Evolutionary conservation across 2,888 invertebrate species (phyloP).

Genomic region (Pollenia amentaria): DNA sequence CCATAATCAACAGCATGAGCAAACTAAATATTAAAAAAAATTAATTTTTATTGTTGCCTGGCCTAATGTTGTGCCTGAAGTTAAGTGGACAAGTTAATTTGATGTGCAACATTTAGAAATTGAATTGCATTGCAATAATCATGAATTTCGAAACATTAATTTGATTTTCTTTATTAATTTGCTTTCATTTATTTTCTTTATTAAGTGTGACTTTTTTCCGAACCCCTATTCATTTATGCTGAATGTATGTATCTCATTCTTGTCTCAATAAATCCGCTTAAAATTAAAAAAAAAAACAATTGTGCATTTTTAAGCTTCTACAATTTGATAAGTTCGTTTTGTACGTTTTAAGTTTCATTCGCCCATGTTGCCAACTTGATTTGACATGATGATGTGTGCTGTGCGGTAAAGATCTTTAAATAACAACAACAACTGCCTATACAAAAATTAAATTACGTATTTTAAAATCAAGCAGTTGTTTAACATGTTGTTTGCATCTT

Average conservation of each 20-base stretch:
- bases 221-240: neutral
- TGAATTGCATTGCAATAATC: constrained; percentile 67
- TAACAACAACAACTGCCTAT: constrained; percentile 17
- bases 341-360: neutral
- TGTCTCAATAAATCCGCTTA: constrained; percentile 22
- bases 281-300: constrained; percentile 15
- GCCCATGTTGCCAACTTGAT: constrained; percentile 51
- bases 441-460: constrained; percentile 10
- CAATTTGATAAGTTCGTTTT: constrained; percentile 31
- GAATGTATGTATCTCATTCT: neutral
- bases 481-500: constrained; percentile 63
- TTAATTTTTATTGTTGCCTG: constrained; percentile 53
- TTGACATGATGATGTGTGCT: constrained; percentile 46
- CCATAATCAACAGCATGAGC: constrained; percentile 14
- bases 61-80: constrained; percentile 20
- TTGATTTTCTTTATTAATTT: constrained; percentile 63
- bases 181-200: constrained; percentile 17
- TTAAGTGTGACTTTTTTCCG: constrained; percentile 40
- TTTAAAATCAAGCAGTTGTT: constrained; percentile 58
- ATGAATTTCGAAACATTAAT: constrained; percentile 58
- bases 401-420: constrained; percentile 37
- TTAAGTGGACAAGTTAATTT: constrained; percentile 72
- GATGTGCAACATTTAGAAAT: constrained; percentile 67
- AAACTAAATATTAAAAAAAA: constrained; percentile 24
- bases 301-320: neutral